phyloP scores from a whole-genome alignment of 2,797 vertebrate genomes.

The Sardinella longiceps region DNA sequence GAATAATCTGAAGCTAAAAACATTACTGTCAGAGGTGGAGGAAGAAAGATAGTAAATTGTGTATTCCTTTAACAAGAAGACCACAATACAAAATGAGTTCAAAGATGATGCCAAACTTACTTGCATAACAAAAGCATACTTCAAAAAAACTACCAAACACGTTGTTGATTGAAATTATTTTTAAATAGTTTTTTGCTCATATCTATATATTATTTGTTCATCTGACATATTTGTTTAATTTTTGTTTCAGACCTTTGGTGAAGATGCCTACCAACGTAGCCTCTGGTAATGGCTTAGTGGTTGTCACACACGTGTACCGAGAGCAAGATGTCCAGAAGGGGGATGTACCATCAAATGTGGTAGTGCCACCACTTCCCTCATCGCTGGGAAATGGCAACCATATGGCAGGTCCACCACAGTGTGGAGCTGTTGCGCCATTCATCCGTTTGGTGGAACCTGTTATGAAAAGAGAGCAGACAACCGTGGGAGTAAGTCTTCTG shows the following conservation, averaged over 20 bases:
- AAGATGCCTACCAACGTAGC: not conserved
- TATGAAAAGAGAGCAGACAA: not conserved
- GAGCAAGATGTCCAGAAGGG: not conserved
- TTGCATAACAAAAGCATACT: too few relatives aligned
- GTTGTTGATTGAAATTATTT: too few relatives aligned
- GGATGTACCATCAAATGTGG: not conserved
- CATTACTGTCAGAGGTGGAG: too few relatives aligned
- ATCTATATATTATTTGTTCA: not conserved
- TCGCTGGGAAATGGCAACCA: not conserved
- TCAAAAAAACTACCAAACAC: too few relatives aligned
- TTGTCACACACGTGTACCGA: slow-evolving; percentile 5
- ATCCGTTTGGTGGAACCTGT: not conserved
- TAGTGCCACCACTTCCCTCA: not conserved
- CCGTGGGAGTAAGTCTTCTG: not conserved
- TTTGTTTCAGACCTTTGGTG: too few relatives aligned
- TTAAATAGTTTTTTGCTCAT: too few relatives aligned
- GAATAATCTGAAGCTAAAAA: too few relatives aligned
- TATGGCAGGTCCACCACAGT: not conserved
- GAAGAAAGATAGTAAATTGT: too few relatives aligned
- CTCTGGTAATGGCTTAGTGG: slow-evolving; percentile 1
- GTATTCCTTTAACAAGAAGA: too few relatives aligned
- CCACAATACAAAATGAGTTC: too few relatives aligned
- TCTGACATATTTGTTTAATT: too few relatives aligned
- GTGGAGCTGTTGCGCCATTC: not conserved
- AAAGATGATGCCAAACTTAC: too few relatives aligned